These are phyloP conservation scores for Xiphophorus couchianus DNA, from an alignment of 2,113 vertebrate species.

Conservation along the genomic window DNA sequence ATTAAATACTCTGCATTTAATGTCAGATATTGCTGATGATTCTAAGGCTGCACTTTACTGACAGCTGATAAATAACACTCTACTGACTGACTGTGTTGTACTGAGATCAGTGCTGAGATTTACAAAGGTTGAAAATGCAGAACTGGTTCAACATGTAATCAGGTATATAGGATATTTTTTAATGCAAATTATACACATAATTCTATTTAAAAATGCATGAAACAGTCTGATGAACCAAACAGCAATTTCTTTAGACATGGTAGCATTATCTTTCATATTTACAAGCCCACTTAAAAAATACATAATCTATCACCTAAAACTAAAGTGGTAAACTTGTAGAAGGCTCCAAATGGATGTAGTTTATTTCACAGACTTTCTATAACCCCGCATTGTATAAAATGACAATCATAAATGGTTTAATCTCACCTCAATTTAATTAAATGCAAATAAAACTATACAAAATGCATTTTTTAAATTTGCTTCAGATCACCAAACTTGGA, in stretches of 20 bases:
- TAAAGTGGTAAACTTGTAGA: background rate
- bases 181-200: background rate
- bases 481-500: constrained; percentile 23
- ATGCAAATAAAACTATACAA: constrained; percentile 51
- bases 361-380: background rate
- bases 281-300: background rate
- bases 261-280: background rate
- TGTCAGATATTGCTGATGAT: constrained; percentile 17
- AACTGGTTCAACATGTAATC: background rate
- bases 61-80: background rate
- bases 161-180: too few relatives aligned
- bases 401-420: background rate
- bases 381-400: background rate
- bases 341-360: background rate
- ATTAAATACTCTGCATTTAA: constrained; percentile 7
- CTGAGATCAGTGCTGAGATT: background rate
- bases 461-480: constrained; percentile 17
- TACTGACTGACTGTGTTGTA: background rate
- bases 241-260: background rate
- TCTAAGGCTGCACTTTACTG: background rate
- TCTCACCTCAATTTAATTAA: constrained; percentile 43
- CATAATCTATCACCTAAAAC: background rate
- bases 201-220: background rate
- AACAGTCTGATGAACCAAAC: background rate
- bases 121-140: background rate